phyloP scores from a whole-genome alignment of 2,888 invertebrate species.

The Cantharis lateralis region DNA sequence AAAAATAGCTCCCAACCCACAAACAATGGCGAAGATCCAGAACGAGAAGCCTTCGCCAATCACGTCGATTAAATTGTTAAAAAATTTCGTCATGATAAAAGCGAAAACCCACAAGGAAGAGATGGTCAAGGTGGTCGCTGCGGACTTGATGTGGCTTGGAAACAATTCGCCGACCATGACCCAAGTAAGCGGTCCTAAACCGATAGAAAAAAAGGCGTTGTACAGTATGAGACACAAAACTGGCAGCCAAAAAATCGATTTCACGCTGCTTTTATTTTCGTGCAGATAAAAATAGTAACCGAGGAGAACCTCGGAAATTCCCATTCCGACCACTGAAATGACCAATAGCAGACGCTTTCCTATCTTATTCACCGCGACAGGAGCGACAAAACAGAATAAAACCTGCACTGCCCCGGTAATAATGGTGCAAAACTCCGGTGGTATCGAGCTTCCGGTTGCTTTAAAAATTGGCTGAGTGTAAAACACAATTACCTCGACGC shows the following conservation, averaged over 20 bases:
- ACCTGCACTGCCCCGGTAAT: conserved; percentile 80
- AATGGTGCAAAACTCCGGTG: conserved; percentile 73
- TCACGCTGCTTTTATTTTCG: conserved; percentile 62
- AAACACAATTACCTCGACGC: conserved; percentile 81
- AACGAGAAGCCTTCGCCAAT: conserved; percentile 73
- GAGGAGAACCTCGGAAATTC: conserved; percentile 54
- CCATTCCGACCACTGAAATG: conserved; percentile 71
- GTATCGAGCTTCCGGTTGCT: conserved; percentile 64
- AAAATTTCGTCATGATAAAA: conserved; percentile 77
- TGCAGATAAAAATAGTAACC: conserved; percentile 58
- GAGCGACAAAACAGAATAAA: conserved; percentile 73
- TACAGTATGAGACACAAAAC: conserved; percentile 72
- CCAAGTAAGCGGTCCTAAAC: conserved; percentile 81
- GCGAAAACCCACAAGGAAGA: conserved; percentile 78
- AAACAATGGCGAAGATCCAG: conserved; percentile 71
- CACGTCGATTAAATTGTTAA: conserved; percentile 60
- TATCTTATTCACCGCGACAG: conserved; percentile 75
- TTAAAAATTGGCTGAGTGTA: conserved; percentile 75
- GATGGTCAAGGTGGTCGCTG: conserved; percentile 76
- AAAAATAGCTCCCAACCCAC: conserved; percentile 70
- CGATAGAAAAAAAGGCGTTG: conserved; percentile 76
- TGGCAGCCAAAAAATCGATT: conserved; percentile 69
- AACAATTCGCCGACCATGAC: conserved; percentile 85
- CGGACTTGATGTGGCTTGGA: conserved; percentile 78
- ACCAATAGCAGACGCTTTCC: conserved; percentile 76